These are phyloP conservation scores for Brachycybe producta DNA, from an alignment of 2,888 invertebrate genomes.

Conservation along the genomic window DNA sequence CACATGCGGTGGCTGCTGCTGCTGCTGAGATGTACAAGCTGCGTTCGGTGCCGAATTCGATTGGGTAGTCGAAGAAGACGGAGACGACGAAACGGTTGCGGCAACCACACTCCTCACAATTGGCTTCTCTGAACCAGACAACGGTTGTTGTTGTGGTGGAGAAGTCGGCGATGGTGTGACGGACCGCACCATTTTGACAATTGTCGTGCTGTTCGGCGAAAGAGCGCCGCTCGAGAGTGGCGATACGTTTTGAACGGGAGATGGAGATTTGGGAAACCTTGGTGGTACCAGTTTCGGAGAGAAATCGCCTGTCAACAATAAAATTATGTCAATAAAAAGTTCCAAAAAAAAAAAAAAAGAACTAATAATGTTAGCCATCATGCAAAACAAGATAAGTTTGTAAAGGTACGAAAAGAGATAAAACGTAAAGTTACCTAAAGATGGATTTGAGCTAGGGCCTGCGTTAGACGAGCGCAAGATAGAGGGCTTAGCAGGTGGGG, in stretches of 20 bases:
- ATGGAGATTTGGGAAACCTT: not conserved
- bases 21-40: not conserved
- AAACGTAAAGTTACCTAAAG: too few relatives aligned
- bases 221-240: not conserved
- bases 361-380: too few relatives aligned
- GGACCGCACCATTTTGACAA: not conserved
- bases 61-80: slow-evolving; percentile 18
- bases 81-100: slow-evolving; percentile 13
- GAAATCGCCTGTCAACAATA: slow-evolving; percentile 25
- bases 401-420: too few relatives aligned
- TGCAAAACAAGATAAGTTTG: too few relatives aligned
- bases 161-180: not conserved
- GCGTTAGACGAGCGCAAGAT: too few relatives aligned
- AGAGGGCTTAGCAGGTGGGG: slow-evolving; percentile 25
- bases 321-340: too few relatives aligned
- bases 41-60: not conserved
- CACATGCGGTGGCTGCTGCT: slow-evolving; percentile 19
- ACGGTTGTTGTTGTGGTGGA: not conserved
- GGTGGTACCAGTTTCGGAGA: slow-evolving; percentile 1
- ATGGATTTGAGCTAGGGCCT: too few relatives aligned
- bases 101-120: slow-evolving; percentile 8
- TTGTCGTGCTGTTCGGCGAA: not conserved
- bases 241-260: not conserved
- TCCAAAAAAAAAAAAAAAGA: too few relatives aligned
- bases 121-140: not conserved